Conservation (phyloP, 2,888 invertebrate genomes). For the Tortricodes alternella region DNA sequence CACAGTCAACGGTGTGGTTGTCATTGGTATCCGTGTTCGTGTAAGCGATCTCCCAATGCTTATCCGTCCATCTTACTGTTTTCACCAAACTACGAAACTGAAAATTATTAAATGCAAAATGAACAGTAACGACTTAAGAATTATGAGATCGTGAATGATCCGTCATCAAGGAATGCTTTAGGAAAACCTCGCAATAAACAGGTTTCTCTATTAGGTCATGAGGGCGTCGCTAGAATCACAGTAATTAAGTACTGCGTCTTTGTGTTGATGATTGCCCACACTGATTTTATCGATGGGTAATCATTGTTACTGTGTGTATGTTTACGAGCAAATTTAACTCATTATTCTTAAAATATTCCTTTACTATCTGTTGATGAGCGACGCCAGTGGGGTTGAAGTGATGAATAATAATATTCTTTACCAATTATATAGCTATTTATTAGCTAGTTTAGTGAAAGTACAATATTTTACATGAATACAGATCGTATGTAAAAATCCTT, state of each 20-base stretch:
- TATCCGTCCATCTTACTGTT: constrained; percentile 58
- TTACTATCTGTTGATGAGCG: no score
- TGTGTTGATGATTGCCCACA: constrained; percentile 10
- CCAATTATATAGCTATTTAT: no score
- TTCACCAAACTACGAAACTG: constrained; percentile 78
- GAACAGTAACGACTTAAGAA: not conserved
- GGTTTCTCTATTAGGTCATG: not conserved
- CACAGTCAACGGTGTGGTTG: constrained; percentile 74
- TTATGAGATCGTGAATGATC: not conserved
- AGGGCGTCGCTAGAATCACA: not conserved
- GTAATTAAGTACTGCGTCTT: constrained; percentile 7
- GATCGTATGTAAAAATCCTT: no score
- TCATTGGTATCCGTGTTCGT: constrained; percentile 65
- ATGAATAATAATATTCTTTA: no score
- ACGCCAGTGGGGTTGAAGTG: no score
- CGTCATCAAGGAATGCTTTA: not conserved
- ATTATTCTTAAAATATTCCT: no score
- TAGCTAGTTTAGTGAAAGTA: no score
- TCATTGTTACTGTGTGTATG: not conserved
- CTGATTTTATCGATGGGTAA: not conserved
- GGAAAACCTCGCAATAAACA: not conserved
- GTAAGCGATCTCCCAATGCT: constrained; percentile 77
- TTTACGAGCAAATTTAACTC: no score
- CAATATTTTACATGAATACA: no score
- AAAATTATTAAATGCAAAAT: constrained; percentile 6